These are phyloP conservation scores for Paratilapia polleni DNA, from an alignment of 2,113 vertebrate genomes.

Conservation along the genomic window DNA sequence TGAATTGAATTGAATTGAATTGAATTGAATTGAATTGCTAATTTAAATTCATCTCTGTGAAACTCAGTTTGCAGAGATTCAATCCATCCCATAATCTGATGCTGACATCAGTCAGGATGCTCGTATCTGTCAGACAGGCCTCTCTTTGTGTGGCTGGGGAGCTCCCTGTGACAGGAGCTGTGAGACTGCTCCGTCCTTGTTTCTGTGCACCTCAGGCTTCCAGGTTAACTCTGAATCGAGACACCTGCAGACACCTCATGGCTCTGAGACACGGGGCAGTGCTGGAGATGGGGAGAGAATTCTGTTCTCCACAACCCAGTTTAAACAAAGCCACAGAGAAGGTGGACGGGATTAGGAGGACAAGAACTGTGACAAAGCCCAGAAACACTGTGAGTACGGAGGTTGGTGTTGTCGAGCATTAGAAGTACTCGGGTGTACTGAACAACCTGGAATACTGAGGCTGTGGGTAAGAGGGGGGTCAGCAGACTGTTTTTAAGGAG, in stretches of 20 bases:
- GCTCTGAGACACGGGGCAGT: not conserved
- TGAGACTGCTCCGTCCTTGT: not conserved
- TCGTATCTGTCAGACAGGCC: not conserved
- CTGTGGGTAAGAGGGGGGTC: not conserved
- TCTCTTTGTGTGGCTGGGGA: no score
- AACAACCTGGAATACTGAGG: not conserved
- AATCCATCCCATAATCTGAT: not conserved
- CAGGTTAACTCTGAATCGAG: not conserved
- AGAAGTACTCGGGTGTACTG: not conserved
- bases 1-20: no score
- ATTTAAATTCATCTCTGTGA: not conserved
- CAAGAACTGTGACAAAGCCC: not conserved
- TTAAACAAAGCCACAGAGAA: not conserved
- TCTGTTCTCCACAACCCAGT: not conserved
- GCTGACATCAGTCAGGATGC: rapidly evolving
- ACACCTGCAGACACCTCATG: not conserved
- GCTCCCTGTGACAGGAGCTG: not conserved
- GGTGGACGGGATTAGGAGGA: not conserved
- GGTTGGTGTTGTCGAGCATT: no score
- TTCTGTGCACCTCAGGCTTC: not conserved
- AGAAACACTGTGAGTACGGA: not conserved
- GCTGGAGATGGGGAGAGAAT: not conserved
- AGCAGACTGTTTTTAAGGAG: not conserved
- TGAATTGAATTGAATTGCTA: no score
- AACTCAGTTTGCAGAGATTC: no score